Evolutionary conservation across 2,797 vertebrate genomes (phyloP).

Genomic region (Eulemur albifrons): DNA sequence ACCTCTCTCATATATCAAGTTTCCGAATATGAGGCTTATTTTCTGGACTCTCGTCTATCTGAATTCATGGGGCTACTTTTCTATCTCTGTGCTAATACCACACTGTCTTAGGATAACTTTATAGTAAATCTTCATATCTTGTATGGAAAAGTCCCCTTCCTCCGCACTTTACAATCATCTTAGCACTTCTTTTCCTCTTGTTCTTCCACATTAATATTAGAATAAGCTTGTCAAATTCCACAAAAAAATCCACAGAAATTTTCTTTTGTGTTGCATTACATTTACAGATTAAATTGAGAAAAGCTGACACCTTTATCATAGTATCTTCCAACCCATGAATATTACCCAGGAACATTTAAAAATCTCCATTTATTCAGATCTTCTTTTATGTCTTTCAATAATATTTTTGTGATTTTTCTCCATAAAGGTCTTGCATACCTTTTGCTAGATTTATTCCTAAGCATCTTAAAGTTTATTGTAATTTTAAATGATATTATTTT

Average conservation of each 20-base stretch:
- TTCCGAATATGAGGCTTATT: constrained; percentile 17
- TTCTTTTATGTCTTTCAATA: constrained; percentile 52
- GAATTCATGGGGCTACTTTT: not conserved
- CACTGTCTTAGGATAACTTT: not conserved
- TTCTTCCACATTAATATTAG: constrained; percentile 45
- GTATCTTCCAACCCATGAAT: constrained; percentile 30
- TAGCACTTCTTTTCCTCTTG: not conserved
- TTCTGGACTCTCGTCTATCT: constrained; percentile 3
- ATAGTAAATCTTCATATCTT: not conserved
- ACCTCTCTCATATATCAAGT: constrained; percentile 26
- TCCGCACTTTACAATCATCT: not conserved
- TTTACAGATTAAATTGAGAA: constrained; percentile 59
- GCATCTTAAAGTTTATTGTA: constrained; percentile 5
- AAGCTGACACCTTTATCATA: constrained; percentile 43
- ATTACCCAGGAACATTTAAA: constrained; percentile 7
- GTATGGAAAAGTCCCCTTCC: not conserved
- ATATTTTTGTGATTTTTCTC: constrained; percentile 51
- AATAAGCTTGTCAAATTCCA: constrained; percentile 38
- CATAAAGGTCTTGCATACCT: not conserved
- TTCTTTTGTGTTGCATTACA: constrained; percentile 50
- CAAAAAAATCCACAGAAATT: constrained; percentile 1
- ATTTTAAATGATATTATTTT: constrained; percentile 2
- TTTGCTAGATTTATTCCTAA: constrained; percentile 52
- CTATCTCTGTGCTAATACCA: not conserved
- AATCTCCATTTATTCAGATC: constrained; percentile 45